phyloP scores from a whole-genome alignment of 2,113 vertebrate species.

The Reinhardtius hippoglossoides region DNA sequence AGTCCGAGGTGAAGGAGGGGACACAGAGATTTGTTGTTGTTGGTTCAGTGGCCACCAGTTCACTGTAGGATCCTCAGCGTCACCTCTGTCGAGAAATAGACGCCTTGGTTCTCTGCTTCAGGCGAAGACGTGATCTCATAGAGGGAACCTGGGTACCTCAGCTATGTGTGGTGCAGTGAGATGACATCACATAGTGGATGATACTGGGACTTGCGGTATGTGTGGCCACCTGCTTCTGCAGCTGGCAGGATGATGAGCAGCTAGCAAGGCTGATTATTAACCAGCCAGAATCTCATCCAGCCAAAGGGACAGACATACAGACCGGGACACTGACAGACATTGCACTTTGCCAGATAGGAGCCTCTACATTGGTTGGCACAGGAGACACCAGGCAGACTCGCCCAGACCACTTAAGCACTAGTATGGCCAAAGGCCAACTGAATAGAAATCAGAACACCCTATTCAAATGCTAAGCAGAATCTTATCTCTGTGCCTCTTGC shows the following conservation, averaged over 20 bases:
- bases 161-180: constrained; percentile 50
- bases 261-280: constrained; percentile 69
- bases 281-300: constrained; percentile 55
- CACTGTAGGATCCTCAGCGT: neutral
- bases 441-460: constrained; percentile 72
- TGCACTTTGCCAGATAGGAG: constrained; percentile 65
- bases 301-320: constrained; percentile 51
- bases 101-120: neutral
- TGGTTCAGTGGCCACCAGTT: constrained; percentile 24
- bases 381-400: constrained; percentile 52
- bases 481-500: constrained; percentile 80
- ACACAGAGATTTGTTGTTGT: constrained; percentile 17
- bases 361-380: constrained; percentile 63
- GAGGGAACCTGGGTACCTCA: constrained; percentile 29
- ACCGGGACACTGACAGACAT: constrained; percentile 55
- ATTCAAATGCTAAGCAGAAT: constrained; percentile 83
- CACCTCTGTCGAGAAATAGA: constrained; percentile 8
- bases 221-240: constrained; percentile 76
- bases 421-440: constrained; percentile 77
- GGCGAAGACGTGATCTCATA: constrained; percentile 9
- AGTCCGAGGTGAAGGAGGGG: constrained; percentile 32
- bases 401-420: constrained; percentile 73
- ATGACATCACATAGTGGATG: constrained; percentile 71
- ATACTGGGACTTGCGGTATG: constrained; percentile 68
- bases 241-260: constrained; percentile 70